Conservation (phyloP, 1,140 invertebrate species). For the Ditylenchus dipsaci region DNA sequence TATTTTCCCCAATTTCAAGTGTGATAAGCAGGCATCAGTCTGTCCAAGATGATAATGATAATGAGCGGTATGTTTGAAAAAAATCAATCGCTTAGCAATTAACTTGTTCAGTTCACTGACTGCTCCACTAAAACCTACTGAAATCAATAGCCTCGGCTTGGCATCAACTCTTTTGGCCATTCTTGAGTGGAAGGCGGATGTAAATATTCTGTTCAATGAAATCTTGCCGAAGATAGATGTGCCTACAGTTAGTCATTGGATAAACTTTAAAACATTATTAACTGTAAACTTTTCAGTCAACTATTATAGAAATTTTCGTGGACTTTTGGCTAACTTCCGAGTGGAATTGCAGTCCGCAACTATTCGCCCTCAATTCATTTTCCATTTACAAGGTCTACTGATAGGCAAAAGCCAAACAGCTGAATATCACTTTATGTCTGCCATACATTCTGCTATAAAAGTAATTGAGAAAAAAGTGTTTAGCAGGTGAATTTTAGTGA, state of each 20-base stretch:
- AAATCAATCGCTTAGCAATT: no score
- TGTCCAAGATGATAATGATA: no score
- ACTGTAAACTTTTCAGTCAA: neutral
- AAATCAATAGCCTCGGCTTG: constrained; percentile 14
- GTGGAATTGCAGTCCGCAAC: constrained; percentile 25
- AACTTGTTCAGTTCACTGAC: no score
- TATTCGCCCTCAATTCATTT: constrained; percentile 7
- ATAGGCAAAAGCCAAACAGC: no score
- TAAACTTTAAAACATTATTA: neutral
- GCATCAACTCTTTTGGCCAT: constrained; percentile 18
- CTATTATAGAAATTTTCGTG: constrained; percentile 12
- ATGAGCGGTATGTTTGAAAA: no score
- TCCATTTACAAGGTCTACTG: neutral
- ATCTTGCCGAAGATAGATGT: constrained; percentile 11
- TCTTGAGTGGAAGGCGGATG: constrained; percentile 13
- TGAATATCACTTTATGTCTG: no score
- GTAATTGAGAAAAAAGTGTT: constrained; percentile 24
- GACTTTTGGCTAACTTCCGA: constrained; percentile 18
- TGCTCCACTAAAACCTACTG: no score
- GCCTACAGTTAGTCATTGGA: constrained; percentile 6
- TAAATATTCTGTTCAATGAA: constrained; percentile 13
- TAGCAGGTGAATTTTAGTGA: constrained; percentile 10
- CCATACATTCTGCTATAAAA: no score
- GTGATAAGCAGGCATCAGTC: no score
- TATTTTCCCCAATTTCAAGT: neutral